Evolutionary conservation across 1,140 invertebrate genomes (phyloP).

Genomic region (Nasonia vitripennis): DNA sequence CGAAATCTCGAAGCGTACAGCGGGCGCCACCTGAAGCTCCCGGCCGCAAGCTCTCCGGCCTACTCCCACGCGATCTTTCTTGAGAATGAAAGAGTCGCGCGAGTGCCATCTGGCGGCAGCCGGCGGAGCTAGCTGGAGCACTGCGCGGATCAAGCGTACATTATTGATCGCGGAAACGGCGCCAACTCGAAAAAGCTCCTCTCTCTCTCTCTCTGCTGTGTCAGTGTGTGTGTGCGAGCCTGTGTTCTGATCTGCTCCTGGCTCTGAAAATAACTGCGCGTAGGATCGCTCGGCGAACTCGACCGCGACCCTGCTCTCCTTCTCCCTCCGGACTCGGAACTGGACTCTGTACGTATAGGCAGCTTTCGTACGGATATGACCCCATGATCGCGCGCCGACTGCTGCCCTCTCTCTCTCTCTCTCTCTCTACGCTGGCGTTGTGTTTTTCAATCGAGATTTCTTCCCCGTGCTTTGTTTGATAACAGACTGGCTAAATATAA

Average conservation of each 20-base stretch:
- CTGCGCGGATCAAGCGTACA: constrained; percentile 32
- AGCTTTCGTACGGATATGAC: no score
- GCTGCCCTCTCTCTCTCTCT: no score
- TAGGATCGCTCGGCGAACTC: constrained; percentile 9
- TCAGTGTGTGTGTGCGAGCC: no score
- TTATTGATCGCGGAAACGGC: constrained; percentile 72
- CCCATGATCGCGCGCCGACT: no score
- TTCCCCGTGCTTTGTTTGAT: no score
- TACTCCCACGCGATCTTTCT: neutral
- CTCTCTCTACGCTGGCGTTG: no score
- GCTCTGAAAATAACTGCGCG: constrained; percentile 51
- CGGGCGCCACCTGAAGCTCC: constrained; percentile 26
- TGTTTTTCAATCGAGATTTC: no score
- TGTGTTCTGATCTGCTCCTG: neutral
- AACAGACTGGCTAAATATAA: no score
- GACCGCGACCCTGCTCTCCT: constrained; percentile 32
- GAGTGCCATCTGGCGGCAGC: constrained; percentile 65
- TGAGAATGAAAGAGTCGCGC: constrained; percentile 13
- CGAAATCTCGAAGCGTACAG: neutral
- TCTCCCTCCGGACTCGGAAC: neutral
- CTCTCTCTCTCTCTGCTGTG: neutral
- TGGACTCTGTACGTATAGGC: no score
- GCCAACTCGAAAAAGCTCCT: constrained; percentile 61
- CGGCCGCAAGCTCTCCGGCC: constrained; percentile 8
- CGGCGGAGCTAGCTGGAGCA: neutral